Evolutionary conservation across 2,113 vertebrate species (phyloP).

Genomic region (Aphelocoma coerulescens): DNA sequence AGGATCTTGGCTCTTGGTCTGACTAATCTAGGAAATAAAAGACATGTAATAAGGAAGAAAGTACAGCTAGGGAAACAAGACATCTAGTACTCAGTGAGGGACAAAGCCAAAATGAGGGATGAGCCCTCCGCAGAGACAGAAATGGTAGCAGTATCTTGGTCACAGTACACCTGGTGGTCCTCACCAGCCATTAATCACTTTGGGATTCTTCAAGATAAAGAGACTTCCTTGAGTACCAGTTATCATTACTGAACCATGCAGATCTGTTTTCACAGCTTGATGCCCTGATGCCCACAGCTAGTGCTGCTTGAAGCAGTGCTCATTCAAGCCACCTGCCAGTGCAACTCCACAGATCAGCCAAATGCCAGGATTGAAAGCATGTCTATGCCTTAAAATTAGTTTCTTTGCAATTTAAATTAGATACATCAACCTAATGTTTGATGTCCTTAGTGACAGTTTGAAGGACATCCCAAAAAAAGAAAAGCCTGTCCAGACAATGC

Average conservation of each 20-base stretch:
- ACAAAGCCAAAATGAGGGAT: background rate
- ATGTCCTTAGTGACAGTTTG: constrained; percentile 15
- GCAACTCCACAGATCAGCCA: constrained; percentile 7
- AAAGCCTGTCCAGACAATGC: background rate
- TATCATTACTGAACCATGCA: background rate
- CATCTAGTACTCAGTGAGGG: background rate
- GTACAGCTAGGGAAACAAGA: background rate
- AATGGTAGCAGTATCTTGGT: background rate
- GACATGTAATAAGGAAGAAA: background rate
- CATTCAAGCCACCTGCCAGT: constrained; percentile 59
- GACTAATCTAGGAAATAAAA: constrained; percentile 12
- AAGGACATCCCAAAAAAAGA: constrained; percentile 25
- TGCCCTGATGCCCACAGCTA: constrained; percentile 29
- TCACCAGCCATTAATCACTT: background rate
- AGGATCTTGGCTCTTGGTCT: background rate
- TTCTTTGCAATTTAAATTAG: constrained; percentile 42
- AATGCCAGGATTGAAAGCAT: background rate
- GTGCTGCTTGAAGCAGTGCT: constrained; percentile 29
- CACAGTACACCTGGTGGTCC: background rate
- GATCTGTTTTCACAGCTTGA: constrained; percentile 32
- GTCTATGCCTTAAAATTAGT: background rate
- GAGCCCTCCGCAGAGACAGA: background rate
- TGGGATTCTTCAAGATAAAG: background rate
- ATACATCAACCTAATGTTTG: constrained; percentile 4
- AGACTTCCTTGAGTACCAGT: background rate